Base-by-base conservation (phyloP, 2,888 invertebrate genomes). In the Dorcus parallelipipedus region DNA sequence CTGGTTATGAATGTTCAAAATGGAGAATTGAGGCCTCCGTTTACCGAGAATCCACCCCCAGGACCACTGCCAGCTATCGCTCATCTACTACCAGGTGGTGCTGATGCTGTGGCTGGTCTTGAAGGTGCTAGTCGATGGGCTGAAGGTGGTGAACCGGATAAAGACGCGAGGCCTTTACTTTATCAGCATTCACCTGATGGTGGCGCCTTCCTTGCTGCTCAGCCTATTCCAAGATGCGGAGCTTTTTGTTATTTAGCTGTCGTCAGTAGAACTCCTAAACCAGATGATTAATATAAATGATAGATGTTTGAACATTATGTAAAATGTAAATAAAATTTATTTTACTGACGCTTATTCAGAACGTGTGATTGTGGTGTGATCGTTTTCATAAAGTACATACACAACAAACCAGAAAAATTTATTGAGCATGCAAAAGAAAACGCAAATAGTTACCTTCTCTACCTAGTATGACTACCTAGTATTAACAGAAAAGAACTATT, bases 231-330 rank as follows among this genome's bases (percentile, higher is more conserved):
- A 1, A 76, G 82, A 62, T 82, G 82, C 68, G 83, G 83, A 1
- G 83, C 83, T 1, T 84, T 84, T 71, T 83, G 83, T 69, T 84
- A 84, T 67, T 72, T 84, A 49, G 82, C 83, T 4, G 82, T 84
- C 26, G 78, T 83, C 4, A 78, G 73, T 60, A 69, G 66, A 57
- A 62, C 68, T n/a, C 42, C 54, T 26, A 62, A 55, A 49, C 8
- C 38, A 9, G 49, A 54, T 5, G 41, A 55, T 49, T 59, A 49
- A 45, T 3, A 17, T 17, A 20, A 33, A 33, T 33, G 26, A 33
- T 7, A 33, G 6, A 14, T 7, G 20, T 47, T 47, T n/a, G 47
- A 17, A 23, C 47, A 3, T 26, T 47, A n/a, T 47, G 9, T 49
- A 49, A 49, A 9, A 33, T 26, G 26, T 49, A 17, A 23, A 20